These are phyloP conservation scores for Acrocephalus kingi DNA, from an alignment of 2,113 vertebrate species.

Conservation along the genomic window DNA sequence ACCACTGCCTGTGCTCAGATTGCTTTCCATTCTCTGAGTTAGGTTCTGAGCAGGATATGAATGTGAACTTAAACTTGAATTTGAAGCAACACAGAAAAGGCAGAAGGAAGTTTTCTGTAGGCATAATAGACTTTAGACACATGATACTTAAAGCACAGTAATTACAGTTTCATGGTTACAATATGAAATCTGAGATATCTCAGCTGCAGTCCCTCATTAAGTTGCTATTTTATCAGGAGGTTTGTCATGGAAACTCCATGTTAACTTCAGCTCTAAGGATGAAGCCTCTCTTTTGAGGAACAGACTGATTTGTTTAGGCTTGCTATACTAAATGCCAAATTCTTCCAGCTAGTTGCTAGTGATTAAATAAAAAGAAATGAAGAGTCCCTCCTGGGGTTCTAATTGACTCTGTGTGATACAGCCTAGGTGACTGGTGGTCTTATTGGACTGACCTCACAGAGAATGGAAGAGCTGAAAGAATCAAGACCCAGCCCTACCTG, in stretches of 20 bases:
- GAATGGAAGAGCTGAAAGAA: not conserved
- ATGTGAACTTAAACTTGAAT: not conserved
- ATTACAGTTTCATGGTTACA: slow-evolving; percentile 1
- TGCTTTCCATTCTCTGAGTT: not conserved
- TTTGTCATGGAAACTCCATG: slow-evolving; percentile 25
- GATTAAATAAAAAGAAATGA: not conserved
- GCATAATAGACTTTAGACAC: not conserved
- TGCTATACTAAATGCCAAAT: not conserved
- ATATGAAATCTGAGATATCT: not conserved
- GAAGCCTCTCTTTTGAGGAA: not conserved
- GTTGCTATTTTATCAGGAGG: slow-evolving; percentile 19
- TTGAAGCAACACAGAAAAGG: not conserved
- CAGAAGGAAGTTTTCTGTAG: not conserved
- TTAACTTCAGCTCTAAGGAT: slow-evolving; percentile 29
- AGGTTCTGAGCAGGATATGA: not conserved
- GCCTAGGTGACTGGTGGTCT: not conserved
- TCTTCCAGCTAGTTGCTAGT: not conserved
- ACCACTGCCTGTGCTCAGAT: not conserved
- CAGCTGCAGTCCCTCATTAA: not conserved
- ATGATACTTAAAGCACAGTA: not conserved
- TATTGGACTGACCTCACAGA: not conserved
- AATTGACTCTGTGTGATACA: not conserved
- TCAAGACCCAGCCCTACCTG: not conserved
- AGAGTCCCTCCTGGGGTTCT: not conserved
- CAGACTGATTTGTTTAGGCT: not conserved